Percentiles rank a stretch among this genome's conserved stretches.
These are phyloP conservation scores for Chaetura pelagica DNA, from an alignment of 2,113 vertebrate species.

Conservation along the genomic window DNA sequence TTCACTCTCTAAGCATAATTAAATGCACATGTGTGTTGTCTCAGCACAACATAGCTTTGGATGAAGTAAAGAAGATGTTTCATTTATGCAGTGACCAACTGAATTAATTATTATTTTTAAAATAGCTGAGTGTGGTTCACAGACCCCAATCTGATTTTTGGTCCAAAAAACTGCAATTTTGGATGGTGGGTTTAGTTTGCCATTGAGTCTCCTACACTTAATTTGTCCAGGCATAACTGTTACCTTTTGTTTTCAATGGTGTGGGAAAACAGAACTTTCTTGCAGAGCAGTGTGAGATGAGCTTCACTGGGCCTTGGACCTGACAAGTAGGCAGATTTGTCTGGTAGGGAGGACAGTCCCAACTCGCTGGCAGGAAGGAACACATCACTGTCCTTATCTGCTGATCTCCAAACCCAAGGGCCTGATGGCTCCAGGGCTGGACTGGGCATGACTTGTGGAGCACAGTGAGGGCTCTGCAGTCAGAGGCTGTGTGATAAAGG, in stretches of 20 bases:
- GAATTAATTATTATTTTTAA: neutral
- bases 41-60: neutral
- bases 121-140: neutral
- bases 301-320: too few relatives aligned
- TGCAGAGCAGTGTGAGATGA: too few relatives aligned
- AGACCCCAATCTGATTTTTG: neutral
- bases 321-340: too few relatives aligned
- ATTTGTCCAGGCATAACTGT: neutral
- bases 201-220: neutral
- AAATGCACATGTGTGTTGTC: neutral
- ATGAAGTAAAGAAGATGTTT: neutral
- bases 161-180: neutral
- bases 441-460: too few relatives aligned
- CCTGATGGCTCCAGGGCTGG: too few relatives aligned
- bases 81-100: neutral
- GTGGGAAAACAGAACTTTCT: too few relatives aligned
- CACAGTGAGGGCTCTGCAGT: too few relatives aligned
- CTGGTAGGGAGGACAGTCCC: too few relatives aligned
- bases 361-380: too few relatives aligned
- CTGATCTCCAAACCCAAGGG: too few relatives aligned
- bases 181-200: neutral
- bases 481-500: too few relatives aligned
- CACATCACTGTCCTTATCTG: too few relatives aligned
- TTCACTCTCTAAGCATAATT: neutral
- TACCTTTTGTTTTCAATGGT: neutral